Conservation (phyloP, 2,113 vertebrate species). For the Elachura formosa region DNA sequence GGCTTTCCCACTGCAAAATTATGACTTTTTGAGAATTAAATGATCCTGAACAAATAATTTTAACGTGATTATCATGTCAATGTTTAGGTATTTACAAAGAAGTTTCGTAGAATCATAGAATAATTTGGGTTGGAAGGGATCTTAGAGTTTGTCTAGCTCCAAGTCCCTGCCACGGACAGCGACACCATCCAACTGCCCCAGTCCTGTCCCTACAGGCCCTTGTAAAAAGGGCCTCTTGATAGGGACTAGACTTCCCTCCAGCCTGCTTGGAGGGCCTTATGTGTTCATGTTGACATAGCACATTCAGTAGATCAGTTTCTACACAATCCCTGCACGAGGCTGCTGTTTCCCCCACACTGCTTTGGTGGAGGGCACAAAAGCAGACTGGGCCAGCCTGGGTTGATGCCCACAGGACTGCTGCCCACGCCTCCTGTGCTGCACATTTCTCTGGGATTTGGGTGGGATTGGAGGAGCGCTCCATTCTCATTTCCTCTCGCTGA, state of each 20-base stretch:
- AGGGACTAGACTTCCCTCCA: not conserved
- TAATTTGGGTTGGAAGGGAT: not conserved
- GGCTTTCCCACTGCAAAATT: not conserved
- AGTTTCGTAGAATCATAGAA: not conserved
- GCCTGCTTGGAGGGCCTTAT: not conserved
- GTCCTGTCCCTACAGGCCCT: not conserved
- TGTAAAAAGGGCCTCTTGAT: not conserved
- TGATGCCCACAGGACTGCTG: not conserved
- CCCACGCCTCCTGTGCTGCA: not conserved
- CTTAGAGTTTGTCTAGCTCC: not conserved
- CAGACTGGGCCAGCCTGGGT: not conserved
- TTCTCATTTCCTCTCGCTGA: not conserved
- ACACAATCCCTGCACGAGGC: not conserved
- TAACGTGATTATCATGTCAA: not conserved
- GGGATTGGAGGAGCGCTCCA: not conserved
- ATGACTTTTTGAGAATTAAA: not conserved
- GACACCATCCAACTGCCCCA: not conserved
- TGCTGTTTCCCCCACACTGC: not conserved
- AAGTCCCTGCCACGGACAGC: not conserved
- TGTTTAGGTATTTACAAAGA: not conserved
- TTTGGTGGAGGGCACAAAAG: not conserved
- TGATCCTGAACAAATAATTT: not conserved
- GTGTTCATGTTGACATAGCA: not conserved
- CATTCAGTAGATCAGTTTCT: not conserved
- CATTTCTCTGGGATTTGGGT: not conserved